These are phyloP conservation scores for Drosophila pseudotalamancana DNA, from an alignment of 2,888 invertebrate genomes.

Conservation along the genomic window DNA sequence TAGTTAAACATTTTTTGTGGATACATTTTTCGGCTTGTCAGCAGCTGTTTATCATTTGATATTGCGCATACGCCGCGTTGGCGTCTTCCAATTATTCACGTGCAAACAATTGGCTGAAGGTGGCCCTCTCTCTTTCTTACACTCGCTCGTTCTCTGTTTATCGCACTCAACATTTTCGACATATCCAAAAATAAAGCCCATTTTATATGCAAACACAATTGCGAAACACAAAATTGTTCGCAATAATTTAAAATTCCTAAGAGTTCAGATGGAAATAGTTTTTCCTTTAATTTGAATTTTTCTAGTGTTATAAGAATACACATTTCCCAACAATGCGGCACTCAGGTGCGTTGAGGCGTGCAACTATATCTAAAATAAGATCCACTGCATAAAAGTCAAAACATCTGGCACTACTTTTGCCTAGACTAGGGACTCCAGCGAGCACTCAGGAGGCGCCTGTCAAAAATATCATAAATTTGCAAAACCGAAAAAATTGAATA, in stretches of 20 bases:
- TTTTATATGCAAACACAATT: slow-evolving; percentile 26
- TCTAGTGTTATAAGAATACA: slow-evolving; percentile 2
- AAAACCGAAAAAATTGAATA: slow-evolving; percentile 4
- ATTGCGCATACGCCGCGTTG: slow-evolving; percentile 46
- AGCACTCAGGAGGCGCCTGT: slow-evolving; percentile 17
- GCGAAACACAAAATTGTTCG: slow-evolving; percentile 40
- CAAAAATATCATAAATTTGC: slow-evolving; percentile 36
- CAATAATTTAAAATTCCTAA: slow-evolving; percentile 36
- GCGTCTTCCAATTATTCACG: slow-evolving; percentile 38
- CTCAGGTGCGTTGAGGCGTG: slow-evolving; percentile 47
- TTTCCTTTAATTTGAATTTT: not conserved
- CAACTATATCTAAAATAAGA: slow-evolving; percentile 54
- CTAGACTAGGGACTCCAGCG: slow-evolving; percentile 24
- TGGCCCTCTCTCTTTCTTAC: slow-evolving; percentile 1
- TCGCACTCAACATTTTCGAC: slow-evolving; percentile 2
- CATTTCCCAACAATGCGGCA: slow-evolving; percentile 28
- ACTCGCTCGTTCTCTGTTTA: not conserved
- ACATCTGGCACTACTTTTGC: slow-evolving; percentile 49
- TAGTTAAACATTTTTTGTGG: too few species aligned
- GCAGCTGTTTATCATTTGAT: slow-evolving; percentile 59
- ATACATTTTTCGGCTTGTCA: slow-evolving; percentile 41
- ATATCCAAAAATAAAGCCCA: slow-evolving; percentile 45
- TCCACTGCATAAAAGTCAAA: slow-evolving; percentile 1
- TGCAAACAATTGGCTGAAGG: slow-evolving; percentile 37
- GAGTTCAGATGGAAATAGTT: slow-evolving; percentile 14